Base-by-base conservation (phyloP, 2,888 invertebrate genomes). In the Conistra vaccinii region DNA sequence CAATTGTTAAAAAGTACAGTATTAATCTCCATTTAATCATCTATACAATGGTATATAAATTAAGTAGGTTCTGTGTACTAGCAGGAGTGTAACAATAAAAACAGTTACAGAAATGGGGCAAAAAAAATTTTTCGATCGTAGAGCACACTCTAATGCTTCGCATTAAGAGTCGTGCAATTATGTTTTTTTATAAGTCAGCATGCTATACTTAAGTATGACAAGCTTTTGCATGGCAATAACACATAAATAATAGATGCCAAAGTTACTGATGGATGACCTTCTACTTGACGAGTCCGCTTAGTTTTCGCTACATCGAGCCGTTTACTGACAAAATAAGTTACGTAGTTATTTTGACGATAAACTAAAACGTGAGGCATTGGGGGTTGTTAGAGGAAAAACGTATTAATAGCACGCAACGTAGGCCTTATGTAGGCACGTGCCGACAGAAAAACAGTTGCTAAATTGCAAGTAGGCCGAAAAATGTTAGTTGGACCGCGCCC, bases 391-490 rank as follows among this genome's bases (percentile, higher is more conserved):
- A 51, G 81, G 84, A 87, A 87, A 88, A 84, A 87, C 82, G 72
- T 71, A 75, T 80, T 80, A 74, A 85, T 74, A 73, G 75, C 83
- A 85, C 85, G 81, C 76, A 82, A 83, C 86, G 81, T 87, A 86
- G 85, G 85, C 83, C 82, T 82, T 85, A 87, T 89, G 90, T 89
- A 76, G 88, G 88, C 91, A 91, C 92, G 92, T 91, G 91, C 85
- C 87, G 81, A 78, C 86, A 87, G 87, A 91, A 90, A 91, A 91
- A 91, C 87, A 90, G 88, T 90, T 89, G 89, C 88, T 91, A 92
- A 93, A 94, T 94, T 87, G 89, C 90, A 92, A 93, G 92, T 93
- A 94, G 93, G 92, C 90, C 91, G 90, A 91, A 91, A 91, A 86
- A 88, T 91, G 91, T 90, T 89, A 88, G 91, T 91, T 85, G 88